Evolutionary conservation across 1,140 invertebrate genomes (phyloP).

Genomic region (Saccostrea cuccullata): DNA sequence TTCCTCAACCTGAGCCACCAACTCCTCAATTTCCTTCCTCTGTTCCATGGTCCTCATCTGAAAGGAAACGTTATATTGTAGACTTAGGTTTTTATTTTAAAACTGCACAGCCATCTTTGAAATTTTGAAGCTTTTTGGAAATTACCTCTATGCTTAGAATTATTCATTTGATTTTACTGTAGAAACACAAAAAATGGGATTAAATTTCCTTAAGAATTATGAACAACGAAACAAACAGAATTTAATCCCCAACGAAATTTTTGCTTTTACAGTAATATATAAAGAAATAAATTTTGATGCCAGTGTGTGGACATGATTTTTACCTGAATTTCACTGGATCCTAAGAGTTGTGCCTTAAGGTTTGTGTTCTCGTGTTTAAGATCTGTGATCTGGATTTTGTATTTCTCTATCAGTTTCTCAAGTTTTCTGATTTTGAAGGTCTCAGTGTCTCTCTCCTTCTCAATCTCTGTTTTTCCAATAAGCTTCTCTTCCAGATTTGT

Average conservation of each 20-base stretch:
- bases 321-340: slow-evolving; percentile 75
- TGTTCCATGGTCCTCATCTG: slow-evolving; percentile 74
- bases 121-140: no score
- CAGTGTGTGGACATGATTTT: background rate
- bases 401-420: slow-evolving; percentile 75
- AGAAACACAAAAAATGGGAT: no score
- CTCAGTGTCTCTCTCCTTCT: slow-evolving; percentile 74
- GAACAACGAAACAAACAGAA: no score
- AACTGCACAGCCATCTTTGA: no score
- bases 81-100: no score
- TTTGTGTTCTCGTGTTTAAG: slow-evolving; percentile 73
- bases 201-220: no score
- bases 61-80: no score
- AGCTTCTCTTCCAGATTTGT: slow-evolving; percentile 74
- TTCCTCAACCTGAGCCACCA: slow-evolving; percentile 73
- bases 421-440: slow-evolving; percentile 71
- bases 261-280: no score
- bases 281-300: no score
- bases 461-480: slow-evolving; percentile 70
- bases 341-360: slow-evolving; percentile 76
- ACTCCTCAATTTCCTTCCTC: slow-evolving; percentile 73
- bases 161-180: no score
- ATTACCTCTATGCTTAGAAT: no score
- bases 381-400: slow-evolving; percentile 74
- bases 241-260: no score